Percentiles rank a stretch among this genome's conserved stretches.
Conservation (phyloP, 2,888 invertebrate genomes). For the Phania funesta region DNA sequence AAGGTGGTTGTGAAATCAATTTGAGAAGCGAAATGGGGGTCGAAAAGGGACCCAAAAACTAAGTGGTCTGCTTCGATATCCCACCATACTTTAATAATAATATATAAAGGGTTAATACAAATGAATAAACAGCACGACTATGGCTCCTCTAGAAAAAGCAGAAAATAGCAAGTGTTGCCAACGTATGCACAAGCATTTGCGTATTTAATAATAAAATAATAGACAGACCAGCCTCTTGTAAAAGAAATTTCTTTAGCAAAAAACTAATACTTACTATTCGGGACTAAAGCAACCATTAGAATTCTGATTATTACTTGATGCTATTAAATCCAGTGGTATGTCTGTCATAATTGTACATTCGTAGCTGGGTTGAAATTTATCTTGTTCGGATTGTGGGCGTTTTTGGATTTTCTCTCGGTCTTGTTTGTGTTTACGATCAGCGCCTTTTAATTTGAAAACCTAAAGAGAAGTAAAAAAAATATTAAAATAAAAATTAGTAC, state of each 20-base stretch:
- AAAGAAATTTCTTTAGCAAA: neutral
- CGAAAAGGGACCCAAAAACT: too few relatives aligned
- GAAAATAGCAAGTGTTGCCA: too few relatives aligned
- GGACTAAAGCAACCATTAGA: conserved; percentile 79
- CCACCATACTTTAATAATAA: too few relatives aligned
- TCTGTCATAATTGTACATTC: conserved; percentile 96
- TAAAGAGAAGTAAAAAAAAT: conserved; percentile 69
- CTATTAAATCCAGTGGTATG: conserved; percentile 82
- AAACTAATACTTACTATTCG: conserved; percentile 77
- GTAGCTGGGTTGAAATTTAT: conserved; percentile 97
- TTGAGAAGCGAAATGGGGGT: too few relatives aligned
- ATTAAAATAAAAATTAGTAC: neutral
- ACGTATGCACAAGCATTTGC: too few relatives aligned
- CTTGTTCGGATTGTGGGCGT: conserved; percentile 89
- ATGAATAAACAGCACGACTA: too few relatives aligned
- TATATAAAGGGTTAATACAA: too few relatives aligned
- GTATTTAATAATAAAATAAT: too few relatives aligned
- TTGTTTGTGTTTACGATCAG: conserved; percentile 97
- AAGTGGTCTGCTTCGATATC: too few relatives aligned
- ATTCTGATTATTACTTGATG: conserved; percentile 68
- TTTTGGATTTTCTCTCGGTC: conserved; percentile 96
- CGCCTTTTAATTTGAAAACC: conserved; percentile 95
- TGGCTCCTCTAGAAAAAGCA: too few relatives aligned
- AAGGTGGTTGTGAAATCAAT: too few relatives aligned
- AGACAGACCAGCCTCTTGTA: neutral